Evolutionary conservation across 2,113 vertebrate genomes (phyloP), one percentile per base, ranked within the genome.

Genomic region (Bothrops jararaca): DNA sequence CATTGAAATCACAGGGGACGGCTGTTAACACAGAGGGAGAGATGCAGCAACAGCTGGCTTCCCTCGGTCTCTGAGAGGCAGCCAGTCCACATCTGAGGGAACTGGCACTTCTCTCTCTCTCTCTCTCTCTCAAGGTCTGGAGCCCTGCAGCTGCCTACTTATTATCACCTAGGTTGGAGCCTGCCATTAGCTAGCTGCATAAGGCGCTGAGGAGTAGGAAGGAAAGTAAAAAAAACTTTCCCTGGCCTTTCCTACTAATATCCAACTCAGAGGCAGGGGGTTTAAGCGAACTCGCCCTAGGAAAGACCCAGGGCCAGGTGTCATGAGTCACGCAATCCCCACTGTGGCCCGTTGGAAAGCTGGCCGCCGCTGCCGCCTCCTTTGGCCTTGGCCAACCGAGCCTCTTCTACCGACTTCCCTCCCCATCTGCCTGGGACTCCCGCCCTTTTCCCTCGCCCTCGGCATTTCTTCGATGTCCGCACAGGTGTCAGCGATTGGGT

Each of bases 401-500:
- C 34, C 18, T 80, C 74, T 39, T 80, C 34, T 80, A 7, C 6
- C 34, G 85, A 4, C 34, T 42, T 10, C 29, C 13, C 58, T 29
- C 13, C 26, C 12, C 34, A 34, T 12, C 45, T 3, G 20, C 7
- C 53, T 22, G 58, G 29, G 57, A 1, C 53, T 29, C 34, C 39
- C 85, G 52, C 88, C 69, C 18, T 64, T 34, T n/a, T 42, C n/a
- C 91, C 24, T 22, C 39, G 20, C 56, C 13, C 34, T 80, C 34
- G 20, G 34, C 74, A 34, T 53, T 69, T 52, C 90, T 85, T 90
- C 69, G 80, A n/a, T 90, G 88, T 94, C 95, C 94, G 92, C 97
- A 96, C 98, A 98, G 97, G 98, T 98, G 98, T 97, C 95, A 95
- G 97, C 97, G 96, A 97, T 96, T 96, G 97, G 93, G 97, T 95